Base-by-base conservation (phyloP, 2,797 vertebrate genomes). In the Tenualosa ilisha region DNA sequence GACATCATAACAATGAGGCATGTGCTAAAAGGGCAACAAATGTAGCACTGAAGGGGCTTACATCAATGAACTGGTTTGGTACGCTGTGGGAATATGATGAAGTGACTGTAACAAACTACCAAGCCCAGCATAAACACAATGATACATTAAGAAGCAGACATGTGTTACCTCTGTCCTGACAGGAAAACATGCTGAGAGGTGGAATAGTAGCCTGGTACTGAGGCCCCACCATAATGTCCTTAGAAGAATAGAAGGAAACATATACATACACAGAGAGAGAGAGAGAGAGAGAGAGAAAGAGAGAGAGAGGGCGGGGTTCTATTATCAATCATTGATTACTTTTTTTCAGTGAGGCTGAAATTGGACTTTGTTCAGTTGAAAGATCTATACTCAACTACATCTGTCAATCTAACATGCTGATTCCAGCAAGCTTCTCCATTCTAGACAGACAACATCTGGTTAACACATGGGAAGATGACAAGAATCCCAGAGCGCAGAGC, bases 181-280 rank as follows among this genome's bases (percentile, higher is more conserved):
- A 95, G 26, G 93, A 90, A 85, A 93, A 94, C 0, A 92, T 86
- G 88, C 92, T 92, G 65, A 98, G 92, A 85, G 94, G 91, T 89
- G 97, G 97, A 92, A 98, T 97, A 83, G 94, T 92, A 15, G 97
- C 97, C 90, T 99, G 98, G 92, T 97, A 98, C 94, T 97, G 97
- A 40, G 97, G 96, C 83, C 97, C 97, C 87, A 98, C 96, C 97
- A 98, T 98, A 91, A 98, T 98, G 87, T 98, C 97, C 98, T 99
- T 91, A 84, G 91, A 83, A 83, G 50, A 49, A 84, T 90, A 6
- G 13, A 86, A 86, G 85, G 63, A 87, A 2, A 13, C 9, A 17
- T 9, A 43, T 17, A 79, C 15, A 79, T 40, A 79, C 37, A 79
- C 65, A 72, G 11, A 72, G 11, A 37, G 7, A 51, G 7, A 51